Percentiles rank a stretch among this genome's conserved stretches.
phyloP scores from a whole-genome alignment of 2,797 vertebrate species.

The Mormyrops attenuatus region DNA sequence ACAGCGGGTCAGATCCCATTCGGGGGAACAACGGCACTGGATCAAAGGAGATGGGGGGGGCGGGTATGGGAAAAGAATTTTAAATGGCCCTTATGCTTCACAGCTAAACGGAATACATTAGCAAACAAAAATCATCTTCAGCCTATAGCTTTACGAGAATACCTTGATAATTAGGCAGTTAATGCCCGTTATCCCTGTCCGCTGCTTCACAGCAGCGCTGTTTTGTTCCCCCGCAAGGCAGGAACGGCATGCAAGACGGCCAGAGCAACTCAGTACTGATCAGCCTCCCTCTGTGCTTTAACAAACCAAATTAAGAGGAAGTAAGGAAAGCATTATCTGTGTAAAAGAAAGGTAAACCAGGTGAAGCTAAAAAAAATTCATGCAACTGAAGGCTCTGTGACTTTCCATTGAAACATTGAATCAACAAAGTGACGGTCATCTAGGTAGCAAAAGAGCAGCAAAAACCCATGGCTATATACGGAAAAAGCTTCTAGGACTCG shows the following conservation, averaged over 20 bases:
- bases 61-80: not conserved
- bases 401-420: not conserved
- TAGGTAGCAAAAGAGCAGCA: not conserved
- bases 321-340: not conserved
- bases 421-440: not conserved
- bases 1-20: not conserved
- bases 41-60: not conserved
- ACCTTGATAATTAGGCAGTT: not conserved
- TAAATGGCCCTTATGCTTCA: not conserved
- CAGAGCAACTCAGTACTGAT: not conserved
- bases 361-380: not conserved
- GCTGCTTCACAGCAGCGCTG: not conserved
- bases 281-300: slow-evolving; percentile 25
- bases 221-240: not conserved
- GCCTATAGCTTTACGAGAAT: not conserved
- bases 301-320: slow-evolving; percentile 17
- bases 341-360: not conserved
- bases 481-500: not conserved
- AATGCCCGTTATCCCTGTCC: not conserved
- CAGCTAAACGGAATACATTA: not conserved
- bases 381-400: not conserved
- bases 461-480: not conserved
- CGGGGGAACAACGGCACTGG: not conserved
- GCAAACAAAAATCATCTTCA: not conserved
- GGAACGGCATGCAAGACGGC: not conserved